phyloP scores from a whole-genome alignment of 2,888 invertebrate species.

The Epirrita christyi region DNA sequence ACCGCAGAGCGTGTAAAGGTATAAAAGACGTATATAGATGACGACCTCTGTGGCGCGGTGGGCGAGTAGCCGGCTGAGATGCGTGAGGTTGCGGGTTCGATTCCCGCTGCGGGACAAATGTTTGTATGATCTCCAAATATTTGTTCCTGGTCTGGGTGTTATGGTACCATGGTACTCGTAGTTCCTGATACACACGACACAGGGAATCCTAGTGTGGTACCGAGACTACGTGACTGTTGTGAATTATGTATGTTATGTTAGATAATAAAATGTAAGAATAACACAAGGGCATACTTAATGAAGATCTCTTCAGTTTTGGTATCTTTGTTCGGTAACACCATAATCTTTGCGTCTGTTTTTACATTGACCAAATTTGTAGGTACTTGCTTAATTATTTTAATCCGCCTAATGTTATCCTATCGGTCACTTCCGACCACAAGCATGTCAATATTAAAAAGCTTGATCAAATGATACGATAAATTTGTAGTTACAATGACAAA shows the following conservation, averaged over 20 bases:
- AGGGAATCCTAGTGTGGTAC: too few relatives aligned
- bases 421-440: conserved; percentile 9
- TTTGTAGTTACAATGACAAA: conserved; percentile 62
- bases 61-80: too few relatives aligned
- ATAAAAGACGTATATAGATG: background rate
- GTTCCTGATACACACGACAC: too few relatives aligned
- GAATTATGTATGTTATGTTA: too few relatives aligned
- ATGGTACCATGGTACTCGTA: too few relatives aligned
- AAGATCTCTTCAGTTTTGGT: background rate
- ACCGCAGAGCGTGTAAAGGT: conserved; percentile 2
- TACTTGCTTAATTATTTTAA: background rate
- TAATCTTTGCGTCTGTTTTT: background rate
- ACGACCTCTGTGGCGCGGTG: too few relatives aligned
- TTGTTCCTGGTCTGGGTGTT: too few relatives aligned
- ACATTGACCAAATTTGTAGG: background rate
- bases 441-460: conserved; percentile 9
- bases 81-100: too few relatives aligned
- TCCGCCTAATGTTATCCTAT: conserved; percentile 6
- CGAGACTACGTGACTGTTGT: too few relatives aligned
- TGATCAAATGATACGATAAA: conserved; percentile 57
- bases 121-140: too few relatives aligned
- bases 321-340: background rate
- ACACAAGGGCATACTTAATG: background rate
- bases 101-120: too few relatives aligned
- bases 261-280: too few relatives aligned